A percentile compares a stretch with the other conserved stretches of the same genome.
Evolutionary conservation across 2,888 invertebrate genomes (phyloP).

Genomic region (Beris morrisii): DNA sequence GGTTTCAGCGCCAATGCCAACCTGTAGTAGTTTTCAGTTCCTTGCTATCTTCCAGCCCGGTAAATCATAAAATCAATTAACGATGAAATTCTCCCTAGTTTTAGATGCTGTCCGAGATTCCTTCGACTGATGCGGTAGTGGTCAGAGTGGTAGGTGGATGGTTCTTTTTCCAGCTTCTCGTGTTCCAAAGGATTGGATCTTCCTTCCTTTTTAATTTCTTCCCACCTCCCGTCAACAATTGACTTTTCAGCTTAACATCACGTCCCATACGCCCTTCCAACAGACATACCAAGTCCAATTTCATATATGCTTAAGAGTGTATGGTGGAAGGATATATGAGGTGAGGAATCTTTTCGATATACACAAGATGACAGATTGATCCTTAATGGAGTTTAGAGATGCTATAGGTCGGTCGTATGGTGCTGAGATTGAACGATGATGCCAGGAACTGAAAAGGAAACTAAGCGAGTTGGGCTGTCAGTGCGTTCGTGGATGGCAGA

Average conservation of each 20-base stretch:
- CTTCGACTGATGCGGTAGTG: constrained; percentile 6
- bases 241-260: constrained; percentile 22
- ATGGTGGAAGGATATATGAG: too few species aligned
- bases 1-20: too few species aligned
- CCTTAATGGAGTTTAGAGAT: constrained; percentile 27
- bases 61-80: constrained; percentile 31
- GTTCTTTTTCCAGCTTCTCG: constrained; percentile 10
- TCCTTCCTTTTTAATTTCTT: constrained; percentile 18
- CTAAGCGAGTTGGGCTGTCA: constrained; percentile 7
- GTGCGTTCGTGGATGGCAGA: constrained; percentile 6
- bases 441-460: constrained; percentile 17
- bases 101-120: background rate
- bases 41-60: background rate
- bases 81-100: constrained; percentile 18
- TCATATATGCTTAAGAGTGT: too few species aligned
- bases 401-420: background rate
- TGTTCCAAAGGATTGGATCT: background rate
- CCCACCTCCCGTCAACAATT: constrained; percentile 21
- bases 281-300: background rate
- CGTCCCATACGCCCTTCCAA: background rate
- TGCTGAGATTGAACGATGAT: constrained; percentile 23
- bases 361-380: constrained; percentile 27
- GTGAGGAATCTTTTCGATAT: too few species aligned
- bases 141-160: constrained; percentile 10
- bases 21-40: too few species aligned